A percentile compares a stretch with the other conserved stretches of the same genome.
Conservation (phyloP, 2,888 invertebrate genomes). For the Acleris holmiana region DNA sequence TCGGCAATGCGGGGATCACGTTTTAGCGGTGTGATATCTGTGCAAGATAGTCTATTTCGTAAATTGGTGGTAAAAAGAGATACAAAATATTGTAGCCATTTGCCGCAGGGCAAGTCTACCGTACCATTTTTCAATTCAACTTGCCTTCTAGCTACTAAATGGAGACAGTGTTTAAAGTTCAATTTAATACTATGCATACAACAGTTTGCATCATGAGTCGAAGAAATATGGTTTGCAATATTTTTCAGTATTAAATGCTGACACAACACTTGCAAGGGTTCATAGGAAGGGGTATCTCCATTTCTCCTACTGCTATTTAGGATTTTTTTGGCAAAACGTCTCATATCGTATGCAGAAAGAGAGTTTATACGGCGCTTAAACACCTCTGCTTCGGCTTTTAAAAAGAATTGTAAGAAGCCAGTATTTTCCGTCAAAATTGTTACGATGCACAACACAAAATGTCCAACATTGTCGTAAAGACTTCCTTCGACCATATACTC, state of each 20-base stretch:
- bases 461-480: slow-evolving; percentile 83
- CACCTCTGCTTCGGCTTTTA: slow-evolving; percentile 63
- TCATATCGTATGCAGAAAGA: slow-evolving; percentile 63
- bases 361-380: slow-evolving; percentile 59
- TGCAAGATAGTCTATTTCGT: slow-evolving; percentile 56
- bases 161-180: slow-evolving; percentile 82
- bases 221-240: slow-evolving; percentile 62
- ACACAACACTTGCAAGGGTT: slow-evolving; percentile 60
- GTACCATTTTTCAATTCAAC: slow-evolving; percentile 80
- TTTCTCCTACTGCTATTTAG: slow-evolving; percentile 59
- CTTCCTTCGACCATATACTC: slow-evolving; percentile 85
- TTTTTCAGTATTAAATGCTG: slow-evolving; percentile 66
- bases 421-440: slow-evolving; percentile 58
- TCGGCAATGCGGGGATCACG: slow-evolving; percentile 68
- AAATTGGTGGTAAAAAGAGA: slow-evolving; percentile 78
- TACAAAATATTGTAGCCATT: slow-evolving; percentile 80
- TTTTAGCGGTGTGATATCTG: slow-evolving; percentile 53
- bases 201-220: slow-evolving; percentile 55
- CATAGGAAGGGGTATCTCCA: slow-evolving; percentile 43
- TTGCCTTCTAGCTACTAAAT: slow-evolving; percentile 79
- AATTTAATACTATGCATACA: slow-evolving; percentile 64
- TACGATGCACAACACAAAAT: slow-evolving; percentile 81
- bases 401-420: slow-evolving; percentile 61
- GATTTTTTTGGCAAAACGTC: slow-evolving; percentile 68
- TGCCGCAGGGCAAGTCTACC: slow-evolving; percentile 80